A percentile compares a stretch with the other conserved stretches of the same genome.
Conservation (phyloP, 1,140 invertebrate species). For the fruit fly (Drosophila melanogaster) region DNA sequence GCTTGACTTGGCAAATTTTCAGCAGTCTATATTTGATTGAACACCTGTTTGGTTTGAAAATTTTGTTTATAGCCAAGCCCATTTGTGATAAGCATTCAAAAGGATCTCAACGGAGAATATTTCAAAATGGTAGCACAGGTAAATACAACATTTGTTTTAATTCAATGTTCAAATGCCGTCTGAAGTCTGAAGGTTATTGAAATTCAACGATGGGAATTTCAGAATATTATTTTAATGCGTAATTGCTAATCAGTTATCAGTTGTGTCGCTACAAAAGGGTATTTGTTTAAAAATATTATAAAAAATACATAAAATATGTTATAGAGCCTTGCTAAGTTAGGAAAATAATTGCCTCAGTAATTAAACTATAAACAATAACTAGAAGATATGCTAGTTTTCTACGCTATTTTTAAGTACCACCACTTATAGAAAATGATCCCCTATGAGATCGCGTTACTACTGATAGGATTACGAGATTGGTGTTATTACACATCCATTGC, state of each 20-base stretch:
- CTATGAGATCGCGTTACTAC: too few species aligned
- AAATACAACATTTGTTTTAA: not conserved
- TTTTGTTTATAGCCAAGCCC: not conserved
- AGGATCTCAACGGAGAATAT: not conserved
- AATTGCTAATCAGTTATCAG: conserved; percentile 11
- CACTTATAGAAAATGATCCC: not conserved
- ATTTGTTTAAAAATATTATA: too few species aligned
- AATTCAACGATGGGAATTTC: not conserved
- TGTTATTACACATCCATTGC: conserved; percentile 3
- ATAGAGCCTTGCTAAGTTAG: too few species aligned
- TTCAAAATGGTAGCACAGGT: conserved; percentile 14
- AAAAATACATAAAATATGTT: too few species aligned
- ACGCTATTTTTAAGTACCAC: not conserved
- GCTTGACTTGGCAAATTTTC: not conserved
- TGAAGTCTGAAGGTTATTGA: not conserved
- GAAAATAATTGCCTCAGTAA: too few species aligned
- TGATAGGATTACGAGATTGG: not conserved
- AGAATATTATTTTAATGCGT: conserved; percentile 6
- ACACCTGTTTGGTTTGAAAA: conserved; percentile 4
- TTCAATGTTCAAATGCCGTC: not conserved
- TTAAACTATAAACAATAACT: not conserved
- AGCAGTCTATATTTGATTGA: not conserved
- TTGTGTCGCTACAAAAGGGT: not conserved
- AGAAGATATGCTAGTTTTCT: not conserved
- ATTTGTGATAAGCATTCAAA: not conserved